These are phyloP conservation scores for Meles meles DNA, from an alignment of 2,113 vertebrate genomes.

Conservation along the genomic window DNA sequence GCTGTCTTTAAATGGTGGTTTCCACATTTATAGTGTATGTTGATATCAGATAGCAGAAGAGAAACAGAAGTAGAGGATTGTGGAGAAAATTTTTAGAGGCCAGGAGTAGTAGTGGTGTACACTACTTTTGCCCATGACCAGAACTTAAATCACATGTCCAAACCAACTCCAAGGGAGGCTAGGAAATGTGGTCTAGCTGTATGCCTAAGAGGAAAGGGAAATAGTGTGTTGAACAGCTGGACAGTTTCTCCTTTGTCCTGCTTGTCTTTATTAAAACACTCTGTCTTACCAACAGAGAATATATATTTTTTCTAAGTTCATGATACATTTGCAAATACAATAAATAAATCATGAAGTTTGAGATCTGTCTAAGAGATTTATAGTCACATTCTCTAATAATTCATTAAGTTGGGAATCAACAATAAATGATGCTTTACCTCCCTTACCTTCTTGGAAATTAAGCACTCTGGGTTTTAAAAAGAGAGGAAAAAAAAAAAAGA, in stretches of 20 bases:
- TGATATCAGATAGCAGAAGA: neutral
- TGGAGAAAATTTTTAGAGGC: neutral
- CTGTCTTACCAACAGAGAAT: neutral
- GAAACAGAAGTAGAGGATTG: neutral
- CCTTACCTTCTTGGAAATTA: neutral
- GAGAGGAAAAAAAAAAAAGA: neutral
- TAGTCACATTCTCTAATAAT: neutral
- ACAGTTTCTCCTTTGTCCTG: neutral
- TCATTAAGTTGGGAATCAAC: neutral
- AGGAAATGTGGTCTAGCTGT: neutral
- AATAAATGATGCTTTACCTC: neutral
- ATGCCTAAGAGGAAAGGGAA: neutral
- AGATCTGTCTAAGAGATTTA: neutral
- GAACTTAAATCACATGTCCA: neutral
- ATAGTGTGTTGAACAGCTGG: neutral
- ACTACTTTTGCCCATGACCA: neutral
- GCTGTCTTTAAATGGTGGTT: neutral
- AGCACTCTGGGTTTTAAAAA: neutral
- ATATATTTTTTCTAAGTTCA: neutral
- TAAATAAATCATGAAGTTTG: neutral
- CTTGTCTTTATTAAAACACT: neutral
- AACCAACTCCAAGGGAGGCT: neutral
- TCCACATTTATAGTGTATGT: neutral
- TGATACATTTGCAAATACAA: neutral
- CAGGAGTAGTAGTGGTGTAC: neutral